These are phyloP conservation scores for Pagetopsis macropterus DNA, from an alignment of 2,797 vertebrate genomes.

Conservation along the genomic window DNA sequence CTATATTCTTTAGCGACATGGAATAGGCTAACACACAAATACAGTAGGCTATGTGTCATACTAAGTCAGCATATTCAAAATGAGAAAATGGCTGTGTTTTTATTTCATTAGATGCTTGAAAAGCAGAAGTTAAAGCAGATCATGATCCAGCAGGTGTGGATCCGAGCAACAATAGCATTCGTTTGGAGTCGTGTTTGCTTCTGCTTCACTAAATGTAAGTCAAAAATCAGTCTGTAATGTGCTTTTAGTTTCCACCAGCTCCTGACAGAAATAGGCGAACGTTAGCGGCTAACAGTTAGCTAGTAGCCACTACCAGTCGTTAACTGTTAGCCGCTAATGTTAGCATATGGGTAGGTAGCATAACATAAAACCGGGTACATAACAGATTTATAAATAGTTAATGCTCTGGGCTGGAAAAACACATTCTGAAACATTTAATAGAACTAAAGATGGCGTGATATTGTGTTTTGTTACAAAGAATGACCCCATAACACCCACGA, in stretches of 20 bases:
- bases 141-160: neutral
- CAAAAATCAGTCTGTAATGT: neutral
- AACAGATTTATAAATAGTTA: neutral
- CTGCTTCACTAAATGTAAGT: neutral
- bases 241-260: neutral
- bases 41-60: conserved; percentile 1
- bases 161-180: no score
- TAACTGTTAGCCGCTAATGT: neutral
- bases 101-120: neutral
- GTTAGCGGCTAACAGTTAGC: neutral
- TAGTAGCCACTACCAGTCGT: no score
- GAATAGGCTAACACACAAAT: no score
- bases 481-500: neutral
- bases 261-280: neutral
- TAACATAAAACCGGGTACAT: neutral
- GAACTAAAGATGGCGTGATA: neutral
- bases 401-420: neutral
- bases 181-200: neutral
- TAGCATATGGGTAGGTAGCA: neutral
- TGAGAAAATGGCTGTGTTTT: neutral
- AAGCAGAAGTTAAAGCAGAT: neutral
- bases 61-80: neutral
- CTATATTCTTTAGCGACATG: no score
- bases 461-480: neutral
- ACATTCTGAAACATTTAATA: neutral